Conservation (phyloP, 2,797 vertebrate genomes). For the Semaprochilodus insignis region DNA sequence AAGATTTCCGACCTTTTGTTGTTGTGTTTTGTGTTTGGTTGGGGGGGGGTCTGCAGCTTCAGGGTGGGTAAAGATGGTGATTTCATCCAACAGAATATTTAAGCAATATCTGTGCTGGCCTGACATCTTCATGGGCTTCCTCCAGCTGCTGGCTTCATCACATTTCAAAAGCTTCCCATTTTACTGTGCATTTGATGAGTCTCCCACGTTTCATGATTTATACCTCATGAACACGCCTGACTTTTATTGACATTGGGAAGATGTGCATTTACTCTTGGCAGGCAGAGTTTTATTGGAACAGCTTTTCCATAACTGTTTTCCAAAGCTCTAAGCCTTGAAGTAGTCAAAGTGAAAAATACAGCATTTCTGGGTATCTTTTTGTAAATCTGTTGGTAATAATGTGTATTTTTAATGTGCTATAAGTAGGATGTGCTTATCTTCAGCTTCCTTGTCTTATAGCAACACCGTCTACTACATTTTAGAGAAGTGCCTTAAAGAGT, state of each 20-base stretch:
- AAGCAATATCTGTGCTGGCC: constrained; percentile 43
- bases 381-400: neutral
- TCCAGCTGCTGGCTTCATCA: constrained; percentile 43
- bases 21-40: neutral
- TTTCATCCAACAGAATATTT: constrained; percentile 15
- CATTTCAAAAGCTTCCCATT: constrained; percentile 39
- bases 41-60: neutral
- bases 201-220: constrained; percentile 51
- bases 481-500: no score
- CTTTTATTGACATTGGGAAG: constrained; percentile 51
- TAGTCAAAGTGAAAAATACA: neutral
- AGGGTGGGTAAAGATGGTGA: neutral
- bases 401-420: neutral
- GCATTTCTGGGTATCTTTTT: neutral
- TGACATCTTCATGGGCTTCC: constrained; percentile 40
- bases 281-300: constrained; percentile 32
- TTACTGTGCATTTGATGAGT: constrained; percentile 44
- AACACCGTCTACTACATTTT: no score
- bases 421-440: no score
- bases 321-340: constrained; percentile 3
- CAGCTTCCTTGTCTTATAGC: no score
- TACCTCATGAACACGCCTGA: constrained; percentile 46
- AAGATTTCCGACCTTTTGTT: neutral
- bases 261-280: constrained; percentile 47
- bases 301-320: constrained; percentile 26